phyloP scores from a whole-genome alignment of 2,113 vertebrate genomes.

The Balaeniceps rex region DNA sequence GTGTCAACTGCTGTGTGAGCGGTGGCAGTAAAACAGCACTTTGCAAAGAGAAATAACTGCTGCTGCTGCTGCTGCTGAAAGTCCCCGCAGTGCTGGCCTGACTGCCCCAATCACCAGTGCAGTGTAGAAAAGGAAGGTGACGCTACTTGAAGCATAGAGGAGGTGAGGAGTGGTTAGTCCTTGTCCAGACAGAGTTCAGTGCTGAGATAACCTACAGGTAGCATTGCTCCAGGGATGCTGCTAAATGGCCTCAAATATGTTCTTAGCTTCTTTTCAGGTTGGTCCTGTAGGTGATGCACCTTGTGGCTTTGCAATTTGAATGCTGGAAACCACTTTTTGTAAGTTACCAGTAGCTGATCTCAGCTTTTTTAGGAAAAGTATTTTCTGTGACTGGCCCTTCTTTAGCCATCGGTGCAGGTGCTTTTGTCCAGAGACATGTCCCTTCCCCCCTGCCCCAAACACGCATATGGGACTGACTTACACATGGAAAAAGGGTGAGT shows the following conservation, averaged over 20 bases:
- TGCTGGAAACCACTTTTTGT: not conserved
- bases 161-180: not conserved
- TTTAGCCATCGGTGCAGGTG: not conserved
- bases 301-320: not conserved
- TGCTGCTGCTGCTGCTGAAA: not conserved
- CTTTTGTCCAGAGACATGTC: not conserved
- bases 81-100: not conserved
- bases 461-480: not conserved
- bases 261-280: not conserved
- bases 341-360: not conserved
- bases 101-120: not conserved
- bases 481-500: not conserved
- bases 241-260: not conserved
- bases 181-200: not conserved
- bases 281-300: not conserved
- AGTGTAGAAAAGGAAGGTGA: not conserved
- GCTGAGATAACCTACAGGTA: not conserved
- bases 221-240: not conserved
- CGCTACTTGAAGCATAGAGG: not conserved
- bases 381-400: not conserved
- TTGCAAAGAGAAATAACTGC: not conserved
- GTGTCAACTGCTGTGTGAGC: not conserved
- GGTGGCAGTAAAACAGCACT: not conserved
- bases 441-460: not conserved
- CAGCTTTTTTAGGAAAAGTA: not conserved